Evolutionary conservation across 2,888 invertebrate species (phyloP), one percentile per base, ranked within the genome.

Genomic region (Capitulum mitella): DNA sequence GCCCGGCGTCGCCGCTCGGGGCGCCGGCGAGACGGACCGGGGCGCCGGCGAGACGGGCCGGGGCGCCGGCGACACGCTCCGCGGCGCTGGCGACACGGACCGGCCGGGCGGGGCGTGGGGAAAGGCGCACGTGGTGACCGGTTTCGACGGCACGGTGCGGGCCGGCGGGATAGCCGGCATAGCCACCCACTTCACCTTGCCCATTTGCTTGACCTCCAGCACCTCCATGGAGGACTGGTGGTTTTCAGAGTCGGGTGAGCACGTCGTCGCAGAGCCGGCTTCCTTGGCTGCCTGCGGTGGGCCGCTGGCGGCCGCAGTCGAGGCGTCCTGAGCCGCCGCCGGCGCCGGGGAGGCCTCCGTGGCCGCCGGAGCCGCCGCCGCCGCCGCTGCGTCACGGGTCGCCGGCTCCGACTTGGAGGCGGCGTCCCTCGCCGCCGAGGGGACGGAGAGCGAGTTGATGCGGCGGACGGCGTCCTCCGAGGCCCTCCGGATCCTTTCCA

Each of bases 121-220:
- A 29, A 29, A 5, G 5, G 29, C 51, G 3, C 19, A 14, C 12
- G 19, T 19, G 51, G 3, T 22, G 19, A 22, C 16, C 51, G 51
- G 19, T 1, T 51, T 16, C 51, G 16, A 22, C 22, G 22, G 51
- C 51, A 22, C 10, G 70, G 3, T 6, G 40, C 70, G 8, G 10
- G 22, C 64, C 34, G 34, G 16, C 34, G 29, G 32, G 22, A 34
- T 5, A 2, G 22, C 10, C 40, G 70, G 70, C 70, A 70, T 70
- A 14, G 70, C 70, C 70, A 70, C 40, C 70, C 70, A 70, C 70
- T 40, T 70, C 34, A 70, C 70, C 26, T 70, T 70, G 22, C 37
- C 70, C 40, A 37, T 37, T 40, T 70, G 70, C 70, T 8, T 70
- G 34, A 40, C 26, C 10, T 70, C 22, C 29, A 37, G 26, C 70